These are phyloP conservation scores for Felis catus DNA, from an alignment of 2,113 vertebrate species.

Conservation along the genomic window DNA sequence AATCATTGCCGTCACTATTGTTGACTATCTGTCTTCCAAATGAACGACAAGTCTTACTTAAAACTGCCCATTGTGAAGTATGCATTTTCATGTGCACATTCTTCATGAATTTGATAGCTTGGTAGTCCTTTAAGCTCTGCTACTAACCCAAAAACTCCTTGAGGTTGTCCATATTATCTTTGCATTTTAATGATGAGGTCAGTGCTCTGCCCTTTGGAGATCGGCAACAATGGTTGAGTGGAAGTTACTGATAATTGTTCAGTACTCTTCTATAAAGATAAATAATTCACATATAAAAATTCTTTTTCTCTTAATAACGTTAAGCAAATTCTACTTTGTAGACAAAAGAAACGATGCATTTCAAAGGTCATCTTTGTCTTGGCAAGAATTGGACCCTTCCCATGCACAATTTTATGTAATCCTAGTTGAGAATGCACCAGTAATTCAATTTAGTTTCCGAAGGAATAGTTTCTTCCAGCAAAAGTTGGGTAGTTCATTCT, in stretches of 20 bases:
- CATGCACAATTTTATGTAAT: not conserved
- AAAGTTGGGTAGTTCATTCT: not conserved
- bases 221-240: not conserved
- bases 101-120: not conserved
- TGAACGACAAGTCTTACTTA: not conserved
- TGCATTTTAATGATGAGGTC: not conserved
- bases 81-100: not conserved
- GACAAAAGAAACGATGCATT: not conserved
- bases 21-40: not conserved
- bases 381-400: not conserved
- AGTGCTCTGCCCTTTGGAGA: not conserved
- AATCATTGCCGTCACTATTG: not conserved
- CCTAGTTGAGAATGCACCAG: not conserved
- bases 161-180: not conserved
- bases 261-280: not conserved
- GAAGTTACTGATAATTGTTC: not conserved
- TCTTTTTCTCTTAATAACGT: not conserved
- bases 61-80: not conserved
- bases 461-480: not conserved
- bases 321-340: not conserved
- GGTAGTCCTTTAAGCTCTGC: not conserved
- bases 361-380: not conserved
- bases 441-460: constrained; percentile 59
- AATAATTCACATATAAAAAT: not conserved
- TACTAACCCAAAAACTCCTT: not conserved